Evolutionary conservation across 2,113 vertebrate genomes (phyloP).

Genomic region (Rhea americana): DNA sequence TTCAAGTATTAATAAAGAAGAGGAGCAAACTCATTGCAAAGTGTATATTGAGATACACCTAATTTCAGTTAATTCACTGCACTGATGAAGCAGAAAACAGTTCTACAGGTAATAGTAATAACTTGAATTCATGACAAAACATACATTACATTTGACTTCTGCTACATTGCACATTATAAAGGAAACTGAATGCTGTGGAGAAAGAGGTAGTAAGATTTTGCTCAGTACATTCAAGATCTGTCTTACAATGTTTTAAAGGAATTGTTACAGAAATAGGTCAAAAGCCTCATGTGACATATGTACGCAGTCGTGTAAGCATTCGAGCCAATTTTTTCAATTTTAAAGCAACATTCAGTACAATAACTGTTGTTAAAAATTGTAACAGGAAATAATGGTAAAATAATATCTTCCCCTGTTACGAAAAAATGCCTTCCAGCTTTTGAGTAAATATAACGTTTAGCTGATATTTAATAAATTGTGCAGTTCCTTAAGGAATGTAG

Average conservation of each 20-base stretch:
- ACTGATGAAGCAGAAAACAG: conserved; percentile 54
- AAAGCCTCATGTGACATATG: background rate
- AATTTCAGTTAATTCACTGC: conserved; percentile 58
- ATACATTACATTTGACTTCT: conserved; percentile 44
- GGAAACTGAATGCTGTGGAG: background rate
- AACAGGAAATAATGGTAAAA: background rate
- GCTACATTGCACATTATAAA: background rate
- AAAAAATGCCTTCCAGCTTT: background rate
- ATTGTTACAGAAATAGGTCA: background rate
- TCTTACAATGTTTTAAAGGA: background rate
- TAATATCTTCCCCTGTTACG: background rate
- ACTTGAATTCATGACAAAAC: conserved; percentile 6
- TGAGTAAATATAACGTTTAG: background rate
- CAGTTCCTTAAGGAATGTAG: background rate
- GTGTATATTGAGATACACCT: conserved; percentile 45
- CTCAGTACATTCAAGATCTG: background rate
- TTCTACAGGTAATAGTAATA: conserved; percentile 35
- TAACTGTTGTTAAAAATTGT: background rate
- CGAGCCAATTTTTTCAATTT: background rate
- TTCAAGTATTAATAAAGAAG: conserved; percentile 51
- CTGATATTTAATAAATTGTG: background rate
- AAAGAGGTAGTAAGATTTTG: background rate
- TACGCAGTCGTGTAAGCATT: background rate
- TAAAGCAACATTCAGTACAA: background rate
- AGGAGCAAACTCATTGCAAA: conserved; percentile 42